Conservation (phyloP, 2,888 invertebrate genomes). For the Drosophila ochracea region DNA sequence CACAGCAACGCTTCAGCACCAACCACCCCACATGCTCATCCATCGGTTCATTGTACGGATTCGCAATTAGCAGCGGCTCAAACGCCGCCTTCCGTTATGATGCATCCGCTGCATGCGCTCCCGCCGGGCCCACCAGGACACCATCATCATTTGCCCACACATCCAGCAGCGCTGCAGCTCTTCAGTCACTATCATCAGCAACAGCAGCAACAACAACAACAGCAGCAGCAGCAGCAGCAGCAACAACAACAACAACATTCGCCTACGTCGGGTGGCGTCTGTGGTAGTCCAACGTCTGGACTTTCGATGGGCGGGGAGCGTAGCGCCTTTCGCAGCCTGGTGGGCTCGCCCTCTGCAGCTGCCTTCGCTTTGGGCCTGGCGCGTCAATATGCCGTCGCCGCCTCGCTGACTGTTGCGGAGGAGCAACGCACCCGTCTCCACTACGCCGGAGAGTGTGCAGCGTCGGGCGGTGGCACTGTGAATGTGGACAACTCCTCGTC, state of each 20-base stretch:
- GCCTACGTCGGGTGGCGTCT: conserved; percentile 52
- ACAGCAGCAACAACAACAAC: conserved; percentile 66
- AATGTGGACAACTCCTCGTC: conserved; percentile 83
- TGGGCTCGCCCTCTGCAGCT: conserved; percentile 88
- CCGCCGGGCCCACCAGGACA: conserved; percentile 67
- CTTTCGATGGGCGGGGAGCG: conserved; percentile 94
- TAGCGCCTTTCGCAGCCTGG: conserved; percentile 93
- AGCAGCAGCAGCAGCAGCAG: conserved; percentile 65
- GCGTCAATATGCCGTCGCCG: conserved; percentile 83
- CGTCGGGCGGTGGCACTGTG: conserved; percentile 59
- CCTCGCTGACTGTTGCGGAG: conserved; percentile 83
- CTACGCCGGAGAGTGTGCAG: conserved; percentile 49
- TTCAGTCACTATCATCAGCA: conserved; percentile 81
- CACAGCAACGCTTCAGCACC: conserved; percentile 82
- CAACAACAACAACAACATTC: conserved; percentile 64
- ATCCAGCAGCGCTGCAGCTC: conserved; percentile 79
- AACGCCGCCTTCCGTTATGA: conserved; percentile 60
- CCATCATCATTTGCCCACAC: conserved; percentile 70
- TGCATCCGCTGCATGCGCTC: conserved; percentile 63
- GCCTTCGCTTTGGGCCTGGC: conserved; percentile 85
- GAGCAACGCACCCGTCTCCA: conserved; percentile 76
- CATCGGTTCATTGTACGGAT: conserved; percentile 54
- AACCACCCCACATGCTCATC: conserved; percentile 62
- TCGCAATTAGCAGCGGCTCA: conserved; percentile 58
- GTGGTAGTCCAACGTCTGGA: conserved; percentile 64